Evolutionary conservation across 2,888 invertebrate genomes (phyloP), one percentile per base, ranked within the genome.

Genomic region (Pseudococcus longispinus): DNA sequence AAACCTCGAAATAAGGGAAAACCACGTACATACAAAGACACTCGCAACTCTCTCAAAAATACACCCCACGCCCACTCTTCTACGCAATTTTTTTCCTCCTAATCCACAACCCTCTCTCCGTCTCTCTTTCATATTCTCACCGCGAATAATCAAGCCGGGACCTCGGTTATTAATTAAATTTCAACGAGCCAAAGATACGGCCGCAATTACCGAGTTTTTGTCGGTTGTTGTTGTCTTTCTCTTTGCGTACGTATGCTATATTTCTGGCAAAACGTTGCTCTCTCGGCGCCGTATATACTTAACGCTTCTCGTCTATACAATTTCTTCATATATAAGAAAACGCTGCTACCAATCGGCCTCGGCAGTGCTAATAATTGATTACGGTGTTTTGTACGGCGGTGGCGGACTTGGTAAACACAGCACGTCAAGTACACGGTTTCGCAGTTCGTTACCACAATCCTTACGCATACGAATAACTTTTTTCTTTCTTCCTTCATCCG

Each of bases 391-490:
- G 86, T 80, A 44, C 32, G 70, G 65, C 23, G 23, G 37, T 37
- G 37, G 77, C 77, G 42, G 77, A 86, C 86, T 86, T 86, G 77
- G 77, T 51, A 86, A 86, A 86, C 86, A 86, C 77, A 86, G 86
- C 86, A 86, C 86, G 86, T 86, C 86, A 86, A 86, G 51, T 86
- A 86, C 86, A 86, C 86, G 32, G 86, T 77, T 86, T 86, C 77
- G 86, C 86, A 86, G 86, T 86, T 86, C 86, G 86, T 86, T 86
- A 86, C 80, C 86, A 74, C 86, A 77, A 55, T 55, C 80, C 70
- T 74, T 46, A 80, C 86, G 86, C 86, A 86, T 86, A 86, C 86
- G 86, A 86, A 86, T 86, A 77, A 77, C 74, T 77, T 74, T 80
- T n/a, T 80, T 86, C 51, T 86, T 86, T 77, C 42, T 85, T 42